Evolutionary conservation across 2,113 vertebrate species (phyloP), one percentile per base, ranked within the genome.

Genomic region (Haemorhous mexicanus): DNA sequence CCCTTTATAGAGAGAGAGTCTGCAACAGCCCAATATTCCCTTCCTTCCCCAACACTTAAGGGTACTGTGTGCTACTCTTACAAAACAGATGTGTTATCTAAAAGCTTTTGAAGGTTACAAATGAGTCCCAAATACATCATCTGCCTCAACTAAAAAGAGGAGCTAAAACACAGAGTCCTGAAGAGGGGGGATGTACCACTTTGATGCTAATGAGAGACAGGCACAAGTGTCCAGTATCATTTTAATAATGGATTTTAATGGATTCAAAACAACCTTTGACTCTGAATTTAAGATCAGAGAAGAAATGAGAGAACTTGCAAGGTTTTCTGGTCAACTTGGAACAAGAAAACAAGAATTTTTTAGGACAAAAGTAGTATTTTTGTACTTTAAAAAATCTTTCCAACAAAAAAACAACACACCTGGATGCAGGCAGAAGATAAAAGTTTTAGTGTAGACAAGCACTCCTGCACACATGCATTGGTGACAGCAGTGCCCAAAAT

Each of bases 71-170:
- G 49, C 44, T 78, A 5, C 33, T 61, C 55, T 79, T 55, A 37
- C 24, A 76, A 82, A 91, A 70, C 69, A 94, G 73, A 49, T 79
- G 74, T 77, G 84, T 91, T 81, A 35, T 52, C 76, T 70, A 66
- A 90, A 92, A 64, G 20, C 33, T 92, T 94, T 91, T 90, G 77
- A 94, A 92, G 3, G 12, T 69, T 70, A 73, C 15, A 62, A 64
- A 88, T 74, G 0, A 94, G 77, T 83, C 76, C 43, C 76, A 88
- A 95, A 86, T 70, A 81, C 35, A 66, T 69, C 11, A 26, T 62
- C 41, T 83, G 49, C 67, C 10, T 86, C 26, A 58, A 20, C 32
- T 37, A 7, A 37, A 32, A 87, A 74, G 69, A 80, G 30, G 37
- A 88, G 11, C 10, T 66, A 33, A 90, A 72, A 39, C 5, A 17